These are phyloP conservation scores for Coenonympha glycerion DNA, from an alignment of 2,888 invertebrate genomes.

Conservation along the genomic window DNA sequence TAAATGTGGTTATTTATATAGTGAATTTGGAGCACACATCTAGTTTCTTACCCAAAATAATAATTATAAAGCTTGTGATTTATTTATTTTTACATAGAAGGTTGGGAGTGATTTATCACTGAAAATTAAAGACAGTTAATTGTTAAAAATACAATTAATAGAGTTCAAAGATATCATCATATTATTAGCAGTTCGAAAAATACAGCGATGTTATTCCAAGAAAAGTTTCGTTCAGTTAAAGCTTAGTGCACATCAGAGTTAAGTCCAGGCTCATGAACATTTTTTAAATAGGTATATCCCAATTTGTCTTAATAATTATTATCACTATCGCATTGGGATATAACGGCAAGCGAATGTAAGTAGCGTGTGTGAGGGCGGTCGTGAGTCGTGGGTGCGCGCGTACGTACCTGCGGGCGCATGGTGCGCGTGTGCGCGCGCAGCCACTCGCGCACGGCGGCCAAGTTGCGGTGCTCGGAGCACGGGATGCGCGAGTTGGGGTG, in stretches of 20 bases:
- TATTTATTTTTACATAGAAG: slow-evolving; percentile 48
- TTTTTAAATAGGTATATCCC: too few relatives aligned
- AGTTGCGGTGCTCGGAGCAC: slow-evolving; percentile 85
- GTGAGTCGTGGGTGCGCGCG: neutral
- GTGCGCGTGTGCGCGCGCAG: slow-evolving; percentile 67
- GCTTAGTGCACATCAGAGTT: too few relatives aligned
- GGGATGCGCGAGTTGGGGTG: slow-evolving; percentile 89
- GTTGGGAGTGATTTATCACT: slow-evolving; percentile 49
- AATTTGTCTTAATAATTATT: too few relatives aligned
- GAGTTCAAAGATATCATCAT: too few relatives aligned
- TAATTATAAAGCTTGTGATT: slow-evolving; percentile 49
- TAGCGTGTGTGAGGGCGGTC: neutral
- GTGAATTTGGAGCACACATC: slow-evolving; percentile 43
- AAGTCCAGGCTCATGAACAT: too few relatives aligned
- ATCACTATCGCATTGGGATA: too few relatives aligned
- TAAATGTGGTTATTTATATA: slow-evolving; percentile 42
- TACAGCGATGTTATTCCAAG: too few relatives aligned
- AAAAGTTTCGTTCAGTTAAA: too few relatives aligned
- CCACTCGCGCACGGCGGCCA: slow-evolving; percentile 81
- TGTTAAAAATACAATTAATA: slow-evolving; percentile 23
- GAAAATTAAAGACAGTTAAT: slow-evolving; percentile 58
- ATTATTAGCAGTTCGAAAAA: too few relatives aligned
- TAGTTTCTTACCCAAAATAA: slow-evolving; percentile 54
- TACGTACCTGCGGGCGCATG: slow-evolving; percentile 57
- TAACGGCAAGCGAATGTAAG: too few relatives aligned